A percentile compares a stretch with the other conserved stretches of the same genome.
phyloP scores from a whole-genome alignment of 2,797 vertebrate genomes.

The Cossypha heuglini region DNA sequence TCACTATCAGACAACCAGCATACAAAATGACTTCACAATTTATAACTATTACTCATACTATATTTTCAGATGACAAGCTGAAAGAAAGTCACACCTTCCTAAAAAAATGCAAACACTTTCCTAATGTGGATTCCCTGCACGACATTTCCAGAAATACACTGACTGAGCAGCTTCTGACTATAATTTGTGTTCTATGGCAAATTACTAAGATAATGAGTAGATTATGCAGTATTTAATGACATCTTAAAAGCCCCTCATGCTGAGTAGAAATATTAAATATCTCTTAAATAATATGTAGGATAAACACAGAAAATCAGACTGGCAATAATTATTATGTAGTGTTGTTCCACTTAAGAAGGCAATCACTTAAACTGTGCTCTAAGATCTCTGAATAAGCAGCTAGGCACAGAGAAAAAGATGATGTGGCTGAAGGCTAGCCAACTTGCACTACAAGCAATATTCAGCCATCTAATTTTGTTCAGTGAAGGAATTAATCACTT shows the following conservation, averaged over 20 bases:
- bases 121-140: slow-evolving; percentile 46
- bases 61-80: slow-evolving; percentile 50
- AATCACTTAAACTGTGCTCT: not conserved
- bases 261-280: slow-evolving; percentile 43
- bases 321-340: not conserved
- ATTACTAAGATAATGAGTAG: slow-evolving; percentile 62
- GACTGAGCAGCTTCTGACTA: slow-evolving; percentile 51
- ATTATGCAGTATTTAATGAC: slow-evolving; percentile 48
- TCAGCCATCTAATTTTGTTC: not conserved
- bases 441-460: not conserved
- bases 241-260: slow-evolving; percentile 33
- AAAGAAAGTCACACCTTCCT: slow-evolving; percentile 44
- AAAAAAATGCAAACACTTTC: slow-evolving; percentile 60
- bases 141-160: slow-evolving; percentile 56
- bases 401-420: not conserved
- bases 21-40: slow-evolving; percentile 37
- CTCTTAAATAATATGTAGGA: slow-evolving; percentile 19
- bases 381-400: not conserved
- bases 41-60: slow-evolving; percentile 24
- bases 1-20: not conserved
- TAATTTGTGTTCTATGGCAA: slow-evolving; percentile 44
- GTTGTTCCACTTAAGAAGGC: not conserved
- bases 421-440: not conserved
- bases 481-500: not conserved
- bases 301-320: slow-evolving; percentile 39